These are phyloP conservation scores for Acanthaster planci DNA, from an alignment of 35 echinoderm and acorn worm species.

Conservation along the genomic window DNA sequence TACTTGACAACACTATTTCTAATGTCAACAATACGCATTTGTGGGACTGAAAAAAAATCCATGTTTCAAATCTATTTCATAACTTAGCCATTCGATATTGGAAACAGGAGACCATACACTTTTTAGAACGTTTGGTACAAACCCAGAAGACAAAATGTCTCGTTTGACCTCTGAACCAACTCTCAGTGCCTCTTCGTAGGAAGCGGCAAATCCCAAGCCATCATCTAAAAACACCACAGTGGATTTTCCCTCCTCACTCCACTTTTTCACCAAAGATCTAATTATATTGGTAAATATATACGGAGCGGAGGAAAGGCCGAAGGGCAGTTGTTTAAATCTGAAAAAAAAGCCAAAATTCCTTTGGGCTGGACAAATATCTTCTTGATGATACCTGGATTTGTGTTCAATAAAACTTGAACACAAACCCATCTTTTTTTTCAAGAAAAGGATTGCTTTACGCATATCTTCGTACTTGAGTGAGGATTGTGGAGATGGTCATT, in stretches of 20 bases:
- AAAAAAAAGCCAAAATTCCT: neutral
- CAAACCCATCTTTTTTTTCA: too few relatives aligned
- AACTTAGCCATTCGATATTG: neutral
- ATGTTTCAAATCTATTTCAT: neutral
- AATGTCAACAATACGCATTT: too few relatives aligned
- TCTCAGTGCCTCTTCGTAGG: neutral
- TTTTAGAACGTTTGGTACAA: neutral
- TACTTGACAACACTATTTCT: too few relatives aligned
- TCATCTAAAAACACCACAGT: conserved; percentile 21
- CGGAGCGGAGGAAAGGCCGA: conserved; percentile 23
- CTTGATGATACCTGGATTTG: neutral
- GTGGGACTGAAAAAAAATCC: too few relatives aligned
- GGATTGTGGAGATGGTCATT: too few relatives aligned
- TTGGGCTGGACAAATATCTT: neutral
- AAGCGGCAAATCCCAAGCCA: neutral
- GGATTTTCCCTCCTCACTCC: conserved; percentile 17
- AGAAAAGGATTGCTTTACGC: too few relatives aligned
- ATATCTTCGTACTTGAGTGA: too few relatives aligned
- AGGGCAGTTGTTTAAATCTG: conserved; percentile 2
- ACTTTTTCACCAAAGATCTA: conserved; percentile 11
- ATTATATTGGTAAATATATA: conserved; percentile 21
- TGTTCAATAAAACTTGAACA: neutral
- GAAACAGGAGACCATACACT: neutral
- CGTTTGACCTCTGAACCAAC: neutral
- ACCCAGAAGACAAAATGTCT: neutral